These are phyloP conservation scores for Pachycephala philippinensis DNA, from an alignment of 2,113 vertebrate genomes.

Conservation along the genomic window DNA sequence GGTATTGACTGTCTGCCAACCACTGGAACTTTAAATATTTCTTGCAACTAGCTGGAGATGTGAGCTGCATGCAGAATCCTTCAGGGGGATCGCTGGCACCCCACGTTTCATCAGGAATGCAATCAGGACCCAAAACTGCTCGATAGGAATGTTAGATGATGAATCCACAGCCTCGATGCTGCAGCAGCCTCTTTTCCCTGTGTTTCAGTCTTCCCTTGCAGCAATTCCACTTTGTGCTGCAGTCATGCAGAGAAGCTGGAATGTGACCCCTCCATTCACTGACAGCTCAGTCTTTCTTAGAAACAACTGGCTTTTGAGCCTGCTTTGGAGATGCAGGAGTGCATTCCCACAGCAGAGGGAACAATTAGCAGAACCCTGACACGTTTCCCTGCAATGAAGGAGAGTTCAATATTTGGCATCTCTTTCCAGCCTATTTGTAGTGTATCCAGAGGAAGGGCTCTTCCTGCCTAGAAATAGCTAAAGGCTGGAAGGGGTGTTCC, in stretches of 20 bases:
- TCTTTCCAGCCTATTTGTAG: neutral
- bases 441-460: neutral
- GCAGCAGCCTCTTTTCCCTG: neutral
- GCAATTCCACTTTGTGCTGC: slow-evolving; percentile 3
- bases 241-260: slow-evolving; percentile 20
- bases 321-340: neutral
- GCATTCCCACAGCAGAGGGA: neutral
- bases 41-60: neutral
- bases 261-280: neutral
- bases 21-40: neutral
- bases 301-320: neutral
- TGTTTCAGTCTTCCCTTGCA: neutral
- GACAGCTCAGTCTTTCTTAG: neutral
- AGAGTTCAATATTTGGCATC: neutral
- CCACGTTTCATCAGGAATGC: neutral
- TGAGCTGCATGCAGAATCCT: slow-evolving; percentile 25
- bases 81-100: neutral
- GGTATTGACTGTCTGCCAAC: neutral
- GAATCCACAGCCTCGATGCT: neutral
- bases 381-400: neutral
- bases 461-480: slow-evolving; percentile 37
- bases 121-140: neutral
- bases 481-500: neutral
- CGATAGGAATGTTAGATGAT: neutral
- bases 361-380: neutral